A percentile compares a stretch with the other conserved stretches of the same genome.
phyloP scores from a whole-genome alignment of 2,113 vertebrate species.

The human region DNA sequence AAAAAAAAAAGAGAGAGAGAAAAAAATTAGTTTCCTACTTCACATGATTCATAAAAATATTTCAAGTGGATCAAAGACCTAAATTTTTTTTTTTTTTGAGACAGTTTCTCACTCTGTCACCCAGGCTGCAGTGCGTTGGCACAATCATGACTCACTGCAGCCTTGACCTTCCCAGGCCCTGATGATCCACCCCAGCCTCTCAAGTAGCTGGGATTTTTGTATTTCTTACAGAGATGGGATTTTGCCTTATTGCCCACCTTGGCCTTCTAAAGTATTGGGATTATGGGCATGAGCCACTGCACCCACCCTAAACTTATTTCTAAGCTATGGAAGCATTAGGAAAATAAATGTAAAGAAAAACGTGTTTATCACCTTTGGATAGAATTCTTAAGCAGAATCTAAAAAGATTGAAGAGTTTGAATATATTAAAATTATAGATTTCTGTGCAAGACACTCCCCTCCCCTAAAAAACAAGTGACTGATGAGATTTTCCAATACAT shows the following conservation, averaged over 20 bases:
- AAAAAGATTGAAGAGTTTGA: not conserved
- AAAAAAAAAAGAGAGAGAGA: not conserved
- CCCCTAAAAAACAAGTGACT: not conserved
- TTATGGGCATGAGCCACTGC: no score
- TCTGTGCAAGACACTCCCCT: not conserved
- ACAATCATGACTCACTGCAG: no score
- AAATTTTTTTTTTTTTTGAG: not conserved
- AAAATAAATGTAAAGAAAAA: not conserved
- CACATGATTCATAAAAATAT: not conserved
- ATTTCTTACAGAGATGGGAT: no score
- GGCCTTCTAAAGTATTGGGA: no score
- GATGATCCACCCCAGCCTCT: no score
- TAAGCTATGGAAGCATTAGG: not conserved
- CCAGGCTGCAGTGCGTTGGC: no score
- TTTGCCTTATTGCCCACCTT: no score
- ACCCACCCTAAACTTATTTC: no score
- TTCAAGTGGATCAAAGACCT: not conserved
- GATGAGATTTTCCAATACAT: not conserved
- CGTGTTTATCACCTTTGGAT: not conserved
- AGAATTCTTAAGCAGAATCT: slow-evolving; percentile 18
- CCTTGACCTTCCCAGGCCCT: no score
- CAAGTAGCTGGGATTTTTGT: no score
- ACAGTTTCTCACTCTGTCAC: no score
- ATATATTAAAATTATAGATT: not conserved
- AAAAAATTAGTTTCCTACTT: slow-evolving; percentile 3